Evolutionary conservation across 2,888 invertebrate genomes (phyloP).

Genomic region (Drosophila emarginata): DNA sequence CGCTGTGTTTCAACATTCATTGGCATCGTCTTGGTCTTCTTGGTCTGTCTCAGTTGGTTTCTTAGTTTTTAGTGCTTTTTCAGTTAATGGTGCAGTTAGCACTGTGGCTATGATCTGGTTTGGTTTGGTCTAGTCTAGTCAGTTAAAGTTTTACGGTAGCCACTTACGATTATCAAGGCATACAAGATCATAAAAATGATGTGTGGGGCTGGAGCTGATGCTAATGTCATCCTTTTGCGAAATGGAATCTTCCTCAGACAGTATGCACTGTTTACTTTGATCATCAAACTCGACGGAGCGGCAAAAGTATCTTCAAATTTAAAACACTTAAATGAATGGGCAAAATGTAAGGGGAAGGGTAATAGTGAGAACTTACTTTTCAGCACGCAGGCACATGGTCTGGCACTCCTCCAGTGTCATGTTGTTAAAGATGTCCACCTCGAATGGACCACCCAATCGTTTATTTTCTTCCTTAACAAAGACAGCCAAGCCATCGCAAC

Average conservation of each 20-base stretch:
- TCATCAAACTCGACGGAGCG: constrained; percentile 95
- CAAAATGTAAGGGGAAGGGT: constrained; percentile 21
- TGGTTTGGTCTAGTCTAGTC: constrained; percentile 5
- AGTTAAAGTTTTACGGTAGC: constrained; percentile 43
- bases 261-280: constrained; percentile 92
- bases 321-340: constrained; percentile 44
- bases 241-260: constrained; percentile 95
- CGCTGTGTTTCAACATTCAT: constrained; percentile 45
- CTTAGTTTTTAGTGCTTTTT: constrained; percentile 17
- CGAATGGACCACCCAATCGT: constrained; percentile 92
- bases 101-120: constrained; percentile 41
- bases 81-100: constrained; percentile 54
- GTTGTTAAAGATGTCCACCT: constrained; percentile 93
- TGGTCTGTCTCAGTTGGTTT: constrained; percentile 13
- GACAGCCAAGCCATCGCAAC: constrained; percentile 93
- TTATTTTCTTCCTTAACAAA: constrained; percentile 96
- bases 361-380: constrained; percentile 85
- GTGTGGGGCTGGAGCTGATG: constrained; percentile 91
- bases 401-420: constrained; percentile 94
- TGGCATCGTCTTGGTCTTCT: constrained; percentile 12
- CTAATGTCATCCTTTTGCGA: constrained; percentile 94
- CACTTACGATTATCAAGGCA: constrained; percentile 95
- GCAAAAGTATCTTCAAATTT: constrained; percentile 87
- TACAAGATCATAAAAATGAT: constrained; percentile 94
- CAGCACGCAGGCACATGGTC: constrained; percentile 92